Evolutionary conservation across 2,797 vertebrate genomes (phyloP).

Genomic region (Enteromius trimaculatus): DNA sequence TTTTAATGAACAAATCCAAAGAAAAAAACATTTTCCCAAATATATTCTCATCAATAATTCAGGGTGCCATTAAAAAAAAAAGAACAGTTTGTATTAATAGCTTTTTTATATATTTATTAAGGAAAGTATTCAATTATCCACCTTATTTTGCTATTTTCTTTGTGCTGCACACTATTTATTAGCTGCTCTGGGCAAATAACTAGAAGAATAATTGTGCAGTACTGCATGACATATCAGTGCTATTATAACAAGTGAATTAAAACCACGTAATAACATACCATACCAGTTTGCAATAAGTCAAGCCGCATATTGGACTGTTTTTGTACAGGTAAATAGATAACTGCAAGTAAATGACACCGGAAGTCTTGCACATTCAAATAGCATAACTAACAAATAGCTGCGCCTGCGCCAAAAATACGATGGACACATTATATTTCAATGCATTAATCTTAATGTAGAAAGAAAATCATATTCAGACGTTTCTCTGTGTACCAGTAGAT

Average conservation of each 20-base stretch:
- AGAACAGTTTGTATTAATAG: no score
- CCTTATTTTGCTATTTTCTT: not conserved
- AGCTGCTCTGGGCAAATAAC: not conserved
- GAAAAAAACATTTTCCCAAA: no score
- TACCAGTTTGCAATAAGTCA: not conserved
- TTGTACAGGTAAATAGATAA: not conserved
- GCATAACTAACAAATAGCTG: not conserved
- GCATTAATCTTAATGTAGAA: not conserved
- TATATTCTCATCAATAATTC: not conserved
- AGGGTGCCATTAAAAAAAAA: not conserved
- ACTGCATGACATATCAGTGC: not conserved
- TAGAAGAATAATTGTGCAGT: not conserved
- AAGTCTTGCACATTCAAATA: not conserved
- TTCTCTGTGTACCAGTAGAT: slow-evolving; percentile 30
- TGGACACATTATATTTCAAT: not conserved
- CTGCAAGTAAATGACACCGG: not conserved
- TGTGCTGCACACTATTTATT: not conserved
- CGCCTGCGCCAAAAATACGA: not conserved
- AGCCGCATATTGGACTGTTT: not conserved
- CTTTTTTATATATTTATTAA: no score
- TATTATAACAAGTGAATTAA: not conserved
- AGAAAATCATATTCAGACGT: not conserved
- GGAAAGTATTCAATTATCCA: not conserved
- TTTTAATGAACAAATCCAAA: no score
- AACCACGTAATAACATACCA: not conserved